Percentiles rank a stretch among this genome's conserved stretches.
Evolutionary conservation across 2,797 vertebrate genomes (phyloP).

Genomic region (Coregonus suidteri): DNA sequence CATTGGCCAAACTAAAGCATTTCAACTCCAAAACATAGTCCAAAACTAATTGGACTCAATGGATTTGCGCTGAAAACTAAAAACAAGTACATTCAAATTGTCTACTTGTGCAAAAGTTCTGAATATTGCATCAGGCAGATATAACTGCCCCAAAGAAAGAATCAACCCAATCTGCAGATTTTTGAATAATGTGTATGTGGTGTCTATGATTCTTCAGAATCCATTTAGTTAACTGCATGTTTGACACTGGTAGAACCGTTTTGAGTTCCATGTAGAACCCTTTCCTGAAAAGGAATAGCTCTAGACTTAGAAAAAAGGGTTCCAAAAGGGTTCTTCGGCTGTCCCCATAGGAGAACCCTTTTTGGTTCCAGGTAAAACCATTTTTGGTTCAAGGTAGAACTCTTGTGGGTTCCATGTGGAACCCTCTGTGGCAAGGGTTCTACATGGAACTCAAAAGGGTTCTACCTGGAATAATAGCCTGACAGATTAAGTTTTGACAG

Average conservation of each 20-base stretch:
- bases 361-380: too few species aligned
- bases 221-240: slow-evolving; percentile 16
- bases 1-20: slow-evolving; percentile 43
- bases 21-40: slow-evolving; percentile 47
- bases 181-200: neutral
- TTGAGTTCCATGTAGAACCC: too few species aligned
- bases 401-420: too few species aligned
- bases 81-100: neutral
- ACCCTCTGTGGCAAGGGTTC: too few species aligned
- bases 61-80: slow-evolving; percentile 51
- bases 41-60: slow-evolving; percentile 64
- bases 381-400: too few species aligned
- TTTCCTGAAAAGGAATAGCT: too few species aligned
- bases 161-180: slow-evolving; percentile 10
- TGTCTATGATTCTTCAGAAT: slow-evolving; percentile 9
- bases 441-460: too few species aligned
- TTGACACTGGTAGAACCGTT: slow-evolving; percentile 1
- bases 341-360: too few species aligned
- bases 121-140: slow-evolving; percentile 15
- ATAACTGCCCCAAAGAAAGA: slow-evolving; percentile 2
- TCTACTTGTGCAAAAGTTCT: neutral
- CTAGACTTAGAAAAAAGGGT: too few species aligned
- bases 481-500: slow-evolving; percentile 26
- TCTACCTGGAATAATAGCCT: slow-evolving; percentile 22
- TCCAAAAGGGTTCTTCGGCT: too few species aligned